These are phyloP conservation scores for Uloborus plumipes DNA, from an alignment of 2,888 invertebrate genomes.

Conservation along the genomic window DNA sequence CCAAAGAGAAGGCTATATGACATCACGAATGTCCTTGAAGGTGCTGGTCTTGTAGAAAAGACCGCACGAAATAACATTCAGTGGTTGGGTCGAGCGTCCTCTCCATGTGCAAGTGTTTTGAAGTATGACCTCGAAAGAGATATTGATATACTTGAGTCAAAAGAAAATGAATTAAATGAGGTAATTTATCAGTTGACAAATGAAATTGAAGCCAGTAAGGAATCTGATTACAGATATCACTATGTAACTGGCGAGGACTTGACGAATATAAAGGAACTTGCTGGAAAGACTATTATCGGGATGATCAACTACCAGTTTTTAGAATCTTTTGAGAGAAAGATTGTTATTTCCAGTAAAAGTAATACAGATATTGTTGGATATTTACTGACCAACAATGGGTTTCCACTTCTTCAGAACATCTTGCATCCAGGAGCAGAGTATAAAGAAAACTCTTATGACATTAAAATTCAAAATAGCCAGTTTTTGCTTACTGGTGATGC, in stretches of 20 bases:
- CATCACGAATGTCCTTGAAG: constrained; percentile 73
- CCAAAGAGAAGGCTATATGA: constrained; percentile 73
- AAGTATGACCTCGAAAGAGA: constrained; percentile 76
- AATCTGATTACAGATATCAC: constrained; percentile 64
- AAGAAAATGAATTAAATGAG: constrained; percentile 83
- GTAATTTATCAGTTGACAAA: constrained; percentile 74
- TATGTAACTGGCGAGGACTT: constrained; percentile 66
- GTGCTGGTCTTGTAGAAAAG: constrained; percentile 73
- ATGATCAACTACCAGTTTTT: constrained; percentile 78
- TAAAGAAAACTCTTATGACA: constrained; percentile 24
- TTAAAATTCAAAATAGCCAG: constrained; percentile 19
- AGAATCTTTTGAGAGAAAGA: constrained; percentile 24
- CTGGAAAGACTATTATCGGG: constrained; percentile 92
- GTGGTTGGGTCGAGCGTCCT: constrained; percentile 69
- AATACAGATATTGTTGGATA: constrained; percentile 32
- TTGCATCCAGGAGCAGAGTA: constrained; percentile 16
- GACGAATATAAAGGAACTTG: constrained; percentile 81
- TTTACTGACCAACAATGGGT: constrained; percentile 12
- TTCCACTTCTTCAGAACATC: constrained; percentile 11
- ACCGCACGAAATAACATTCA: constrained; percentile 73
- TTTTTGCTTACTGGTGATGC: background rate
- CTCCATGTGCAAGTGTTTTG: constrained; percentile 68
- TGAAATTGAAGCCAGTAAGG: constrained; percentile 51
- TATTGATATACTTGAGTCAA: constrained; percentile 73
- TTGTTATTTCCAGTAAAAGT: constrained; percentile 38